These are phyloP conservation scores for Pissodes strobi DNA, from an alignment of 1,140 invertebrate species.

Conservation along the genomic window DNA sequence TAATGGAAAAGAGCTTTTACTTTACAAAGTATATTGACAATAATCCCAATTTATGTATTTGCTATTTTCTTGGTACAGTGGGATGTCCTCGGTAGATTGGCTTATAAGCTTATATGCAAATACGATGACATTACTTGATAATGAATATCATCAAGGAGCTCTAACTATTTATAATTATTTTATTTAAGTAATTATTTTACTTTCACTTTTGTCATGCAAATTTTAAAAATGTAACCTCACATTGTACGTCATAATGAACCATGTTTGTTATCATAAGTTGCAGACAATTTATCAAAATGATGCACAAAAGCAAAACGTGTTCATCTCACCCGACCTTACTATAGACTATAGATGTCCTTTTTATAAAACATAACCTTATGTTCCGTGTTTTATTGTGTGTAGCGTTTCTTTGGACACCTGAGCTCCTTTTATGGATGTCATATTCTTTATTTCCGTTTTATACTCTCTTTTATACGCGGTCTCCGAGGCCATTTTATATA, in stretches of 20 bases:
- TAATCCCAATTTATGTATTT: conserved; percentile 3
- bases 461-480: conserved; percentile 45
- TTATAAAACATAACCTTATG: conserved; percentile 30
- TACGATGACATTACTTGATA: too few relatives aligned
- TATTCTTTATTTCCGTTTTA: conserved; percentile 53
- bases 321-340: background rate
- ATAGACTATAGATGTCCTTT: conserved; percentile 10
- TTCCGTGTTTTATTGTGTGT: conserved; percentile 37
- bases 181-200: too few relatives aligned
- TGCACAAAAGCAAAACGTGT: background rate
- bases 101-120: background rate
- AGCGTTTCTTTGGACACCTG: conserved; percentile 46
- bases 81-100: background rate
- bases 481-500: conserved; percentile 45
- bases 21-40: conserved; percentile 3
- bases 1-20: conserved; percentile 13
- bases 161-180: too few relatives aligned
- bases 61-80: background rate
- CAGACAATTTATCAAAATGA: too few relatives aligned
- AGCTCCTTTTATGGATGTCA: conserved; percentile 48
- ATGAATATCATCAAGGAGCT: too few relatives aligned
- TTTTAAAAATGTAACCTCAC: too few relatives aligned
- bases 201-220: too few relatives aligned
- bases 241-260: too few relatives aligned
- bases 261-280: too few relatives aligned